Evolutionary conservation across 2,888 invertebrate genomes (phyloP).

Genomic region (Melanostoma scalare): DNA sequence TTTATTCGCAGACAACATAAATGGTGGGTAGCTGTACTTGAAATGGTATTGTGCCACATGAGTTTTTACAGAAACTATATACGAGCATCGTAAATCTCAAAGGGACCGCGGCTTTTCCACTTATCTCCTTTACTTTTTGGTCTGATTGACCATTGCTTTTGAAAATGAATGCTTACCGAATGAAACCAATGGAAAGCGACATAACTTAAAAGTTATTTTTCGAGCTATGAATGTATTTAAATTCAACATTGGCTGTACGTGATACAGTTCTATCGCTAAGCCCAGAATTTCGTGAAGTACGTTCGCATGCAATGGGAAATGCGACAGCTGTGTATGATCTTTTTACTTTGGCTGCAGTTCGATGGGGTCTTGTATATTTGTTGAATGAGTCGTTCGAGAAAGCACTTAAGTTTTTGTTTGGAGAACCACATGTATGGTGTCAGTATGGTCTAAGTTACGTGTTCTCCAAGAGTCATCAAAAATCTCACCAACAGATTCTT

Average conservation of each 20-base stretch:
- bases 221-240: no score
- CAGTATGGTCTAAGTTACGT: constrained; percentile 92
- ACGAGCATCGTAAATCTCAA: no score
- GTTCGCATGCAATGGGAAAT: constrained; percentile 92
- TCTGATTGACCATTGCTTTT: constrained; percentile 77
- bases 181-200: no score
- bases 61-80: no score
- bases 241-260: constrained; percentile 90
- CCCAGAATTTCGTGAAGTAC: constrained; percentile 93
- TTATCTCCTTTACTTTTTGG: no score
- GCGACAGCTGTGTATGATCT: constrained; percentile 95
- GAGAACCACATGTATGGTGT: constrained; percentile 96
- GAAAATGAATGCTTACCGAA: no score
- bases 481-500: constrained; percentile 87
- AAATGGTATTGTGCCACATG: no score
- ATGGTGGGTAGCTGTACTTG: no score
- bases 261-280: constrained; percentile 97
- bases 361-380: constrained; percentile 91
- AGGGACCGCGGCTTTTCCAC: no score
- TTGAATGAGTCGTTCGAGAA: constrained; percentile 94
- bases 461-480: constrained; percentile 91
- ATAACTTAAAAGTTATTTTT: no score
- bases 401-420: constrained; percentile 98
- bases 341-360: constrained; percentile 91
- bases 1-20: no score